Evolutionary conservation across 1,140 invertebrate genomes (phyloP).

Genomic region (Tetramorium parvispinum): DNA sequence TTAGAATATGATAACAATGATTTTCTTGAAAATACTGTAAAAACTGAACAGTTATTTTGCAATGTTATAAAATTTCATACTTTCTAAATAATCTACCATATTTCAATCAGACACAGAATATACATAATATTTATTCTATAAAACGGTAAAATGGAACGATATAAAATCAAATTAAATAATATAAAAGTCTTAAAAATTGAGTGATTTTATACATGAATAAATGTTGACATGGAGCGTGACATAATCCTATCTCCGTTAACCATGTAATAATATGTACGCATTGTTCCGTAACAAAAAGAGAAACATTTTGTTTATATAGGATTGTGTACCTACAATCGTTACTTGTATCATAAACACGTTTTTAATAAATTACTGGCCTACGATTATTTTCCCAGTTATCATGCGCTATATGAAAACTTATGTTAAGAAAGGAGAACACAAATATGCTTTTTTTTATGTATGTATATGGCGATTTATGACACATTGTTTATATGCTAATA

Average conservation of each 20-base stretch:
- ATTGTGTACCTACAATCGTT: slow-evolving; percentile 73
- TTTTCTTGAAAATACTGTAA: slow-evolving; percentile 18
- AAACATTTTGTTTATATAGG: slow-evolving; percentile 64
- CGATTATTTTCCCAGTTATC: background rate
- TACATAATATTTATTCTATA: slow-evolving; percentile 24
- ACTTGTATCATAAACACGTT: slow-evolving; percentile 77
- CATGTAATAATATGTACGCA: slow-evolving; percentile 65
- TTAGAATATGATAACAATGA: slow-evolving; percentile 1
- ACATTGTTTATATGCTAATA: slow-evolving; percentile 59
- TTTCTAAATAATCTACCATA: background rate
- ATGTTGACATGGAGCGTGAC: slow-evolving; percentile 26
- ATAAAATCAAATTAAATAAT: slow-evolving; percentile 56
- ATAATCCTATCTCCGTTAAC: slow-evolving; percentile 55
- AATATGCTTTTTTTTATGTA: background rate
- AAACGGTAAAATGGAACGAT: background rate
- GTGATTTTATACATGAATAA: slow-evolving; percentile 65
- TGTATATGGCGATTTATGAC: background rate
- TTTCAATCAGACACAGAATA: background rate
- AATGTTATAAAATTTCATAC: background rate
- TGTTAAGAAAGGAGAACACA: background rate
- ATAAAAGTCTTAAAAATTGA: background rate
- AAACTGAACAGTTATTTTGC: background rate
- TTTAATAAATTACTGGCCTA: slow-evolving; percentile 68
- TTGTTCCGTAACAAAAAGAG: slow-evolving; percentile 24
- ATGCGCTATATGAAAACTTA: background rate